Conservation (phyloP, 1,140 invertebrate genomes). For the Drosophila baimaii region DNA sequence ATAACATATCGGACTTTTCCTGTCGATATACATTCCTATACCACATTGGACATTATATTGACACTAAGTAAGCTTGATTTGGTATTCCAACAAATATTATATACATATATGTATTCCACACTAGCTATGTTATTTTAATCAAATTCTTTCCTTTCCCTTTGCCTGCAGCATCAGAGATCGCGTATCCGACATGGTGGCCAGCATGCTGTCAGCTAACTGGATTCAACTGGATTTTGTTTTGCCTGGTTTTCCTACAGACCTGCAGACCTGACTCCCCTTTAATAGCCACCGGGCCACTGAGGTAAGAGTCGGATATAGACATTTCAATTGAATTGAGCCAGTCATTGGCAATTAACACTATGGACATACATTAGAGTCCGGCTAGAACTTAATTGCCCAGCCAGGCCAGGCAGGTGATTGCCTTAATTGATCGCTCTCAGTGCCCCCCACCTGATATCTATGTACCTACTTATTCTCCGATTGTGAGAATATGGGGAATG, state of each 20-base stretch:
- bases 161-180: not conserved
- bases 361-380: slow-evolving; percentile 46
- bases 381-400: slow-evolving; percentile 52
- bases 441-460: not conserved
- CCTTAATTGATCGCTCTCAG: slow-evolving; percentile 45
- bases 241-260: slow-evolving; percentile 15
- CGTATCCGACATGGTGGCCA: slow-evolving; percentile 12
- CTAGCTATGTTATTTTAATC: not conserved
- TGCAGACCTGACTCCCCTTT: slow-evolving; percentile 2
- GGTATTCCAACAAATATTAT: too few species aligned
- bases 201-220: slow-evolving; percentile 16
- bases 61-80: too few species aligned
- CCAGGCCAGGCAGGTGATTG: slow-evolving; percentile 26
- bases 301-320: slow-evolving; percentile 49
- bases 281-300: slow-evolving; percentile 11
- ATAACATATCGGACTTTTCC: too few species aligned
- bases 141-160: slow-evolving; percentile 3
- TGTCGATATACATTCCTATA: too few species aligned
- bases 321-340: slow-evolving; percentile 53
- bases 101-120: too few species aligned
- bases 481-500: not conserved
- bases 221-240: slow-evolving; percentile 31
- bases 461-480: slow-evolving; percentile 1
- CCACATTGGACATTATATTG: too few species aligned
- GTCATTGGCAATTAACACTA: slow-evolving; percentile 61